These are phyloP conservation scores for Margaritifera margaritifera DNA, from an alignment of 2,888 invertebrate genomes.

Conservation along the genomic window DNA sequence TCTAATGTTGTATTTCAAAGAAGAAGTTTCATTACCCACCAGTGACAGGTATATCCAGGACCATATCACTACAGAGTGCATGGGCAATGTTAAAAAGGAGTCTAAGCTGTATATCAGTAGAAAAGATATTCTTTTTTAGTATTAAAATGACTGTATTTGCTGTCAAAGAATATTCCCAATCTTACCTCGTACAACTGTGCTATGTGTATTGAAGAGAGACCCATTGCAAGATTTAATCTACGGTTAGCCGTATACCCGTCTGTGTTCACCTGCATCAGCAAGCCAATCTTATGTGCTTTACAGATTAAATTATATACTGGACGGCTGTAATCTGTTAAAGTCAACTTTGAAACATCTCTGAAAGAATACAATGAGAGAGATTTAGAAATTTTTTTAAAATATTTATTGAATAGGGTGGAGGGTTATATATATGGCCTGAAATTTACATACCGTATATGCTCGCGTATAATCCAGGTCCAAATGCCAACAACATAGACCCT, in stretches of 20 bases:
- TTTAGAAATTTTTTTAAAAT: not conserved
- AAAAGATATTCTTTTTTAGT: too few species aligned
- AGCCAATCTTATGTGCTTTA: conserved; percentile 58
- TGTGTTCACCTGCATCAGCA: conserved; percentile 60
- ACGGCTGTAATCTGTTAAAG: conserved; percentile 40
- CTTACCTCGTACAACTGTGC: conserved; percentile 62
- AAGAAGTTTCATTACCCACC: too few species aligned
- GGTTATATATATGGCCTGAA: not conserved
- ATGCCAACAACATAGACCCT: too few species aligned
- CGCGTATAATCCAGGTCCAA: too few species aligned
- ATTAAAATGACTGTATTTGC: too few species aligned
- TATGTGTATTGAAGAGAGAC: conserved; percentile 65
- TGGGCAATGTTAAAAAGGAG: too few species aligned
- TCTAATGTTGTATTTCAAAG: too few species aligned
- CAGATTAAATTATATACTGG: conserved; percentile 56
- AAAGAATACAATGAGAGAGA: conserved; percentile 7
- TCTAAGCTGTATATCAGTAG: too few species aligned
- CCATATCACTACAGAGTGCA: too few species aligned
- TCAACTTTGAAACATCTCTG: conserved; percentile 51
- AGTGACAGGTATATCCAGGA: too few species aligned
- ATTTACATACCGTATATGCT: too few species aligned
- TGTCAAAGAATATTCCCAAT: not conserved
- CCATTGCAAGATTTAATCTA: conserved; percentile 66
- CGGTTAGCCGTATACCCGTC: conserved; percentile 62
- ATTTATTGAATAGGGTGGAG: not conserved